Base-by-base conservation (phyloP, 2,888 invertebrate species). In the Saturnia japonica region DNA sequence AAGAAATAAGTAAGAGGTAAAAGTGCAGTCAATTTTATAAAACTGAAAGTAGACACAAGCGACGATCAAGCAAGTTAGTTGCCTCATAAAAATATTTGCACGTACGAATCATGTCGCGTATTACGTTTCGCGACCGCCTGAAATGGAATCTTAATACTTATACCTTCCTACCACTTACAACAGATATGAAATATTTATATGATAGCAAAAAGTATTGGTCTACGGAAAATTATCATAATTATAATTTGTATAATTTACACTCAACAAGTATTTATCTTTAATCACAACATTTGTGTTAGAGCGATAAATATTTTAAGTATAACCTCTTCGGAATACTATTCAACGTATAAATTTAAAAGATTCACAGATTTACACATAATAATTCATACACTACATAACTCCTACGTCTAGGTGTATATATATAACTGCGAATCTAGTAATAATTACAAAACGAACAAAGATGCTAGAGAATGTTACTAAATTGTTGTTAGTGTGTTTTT, bases 401-500 rank as follows among this genome's bases (percentile, higher is more conserved):
- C 19, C 6, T 47, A 47, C 45, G 0, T 16, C 42, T 42, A 42
- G 9, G 4, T 42, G n/a, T n/a, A 43, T 8, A 1, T 12, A 11
- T 12, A 1, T 43, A 43, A 47, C 47, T 19, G 19, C 28, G 28
- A 28, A 60, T 14, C 14, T 28, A 25, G 25, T 60, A 28, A 60
- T 14, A 28, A 60, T 14, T 28, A 28, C 57, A 16, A 51, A 57
- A 71, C 42, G 62, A 51, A 45, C 69, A 71, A 64, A 73, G 72
- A 76, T n/a, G 71, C 64, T 73, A 67, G 69, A 64, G 62, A 64
- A 51, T 40, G 40, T 68, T 34, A 54, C 68, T 16, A 34, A 68
- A 64, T 68, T 68, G 51, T 54, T 54, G 54, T 34, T 74, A 71
- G 57, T 71, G 72, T 75, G 70, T 79, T 77, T 77, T 72, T 68